These are phyloP conservation scores for Tolmerus cingulatus DNA, from an alignment of 2,888 invertebrate species.

Conservation along the genomic window DNA sequence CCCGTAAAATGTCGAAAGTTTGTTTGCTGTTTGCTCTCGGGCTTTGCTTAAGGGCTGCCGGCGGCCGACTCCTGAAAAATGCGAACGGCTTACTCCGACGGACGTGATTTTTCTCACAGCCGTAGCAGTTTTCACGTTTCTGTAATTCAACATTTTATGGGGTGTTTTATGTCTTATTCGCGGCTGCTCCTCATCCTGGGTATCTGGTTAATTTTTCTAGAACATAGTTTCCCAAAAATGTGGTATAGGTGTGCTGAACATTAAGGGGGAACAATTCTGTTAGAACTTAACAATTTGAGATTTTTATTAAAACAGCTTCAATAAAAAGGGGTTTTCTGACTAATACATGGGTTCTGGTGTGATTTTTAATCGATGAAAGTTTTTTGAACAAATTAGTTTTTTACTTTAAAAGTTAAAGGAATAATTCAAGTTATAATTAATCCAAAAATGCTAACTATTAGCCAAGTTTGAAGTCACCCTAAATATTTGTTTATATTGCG, in stretches of 20 bases:
- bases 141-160: conserved; percentile 38
- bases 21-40: conserved; percentile 33
- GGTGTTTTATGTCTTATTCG: conserved; percentile 39
- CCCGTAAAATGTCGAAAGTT: conserved; percentile 40
- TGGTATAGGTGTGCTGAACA: neutral
- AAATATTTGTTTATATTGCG: too few relatives aligned
- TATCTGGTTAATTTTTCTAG: neutral
- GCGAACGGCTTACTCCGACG: neutral
- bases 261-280: neutral
- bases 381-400: too few relatives aligned
- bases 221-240: neutral
- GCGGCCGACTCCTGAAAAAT: neutral
- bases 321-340: too few relatives aligned
- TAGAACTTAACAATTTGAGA: too few relatives aligned
- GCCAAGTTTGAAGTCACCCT: too few relatives aligned
- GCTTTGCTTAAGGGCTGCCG: conserved; percentile 31
- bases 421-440: too few relatives aligned
- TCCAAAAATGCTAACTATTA: too few relatives aligned
- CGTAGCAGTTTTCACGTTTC: conserved; percentile 27
- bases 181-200: neutral
- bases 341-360: too few relatives aligned
- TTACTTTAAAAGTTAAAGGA: too few relatives aligned
- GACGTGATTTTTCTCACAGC: conserved; percentile 32
- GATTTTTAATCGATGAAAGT: too few relatives aligned
- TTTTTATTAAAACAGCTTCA: too few relatives aligned